Conservation (phyloP, 2,888 invertebrate species). For the Hyppa rectilinea region DNA sequence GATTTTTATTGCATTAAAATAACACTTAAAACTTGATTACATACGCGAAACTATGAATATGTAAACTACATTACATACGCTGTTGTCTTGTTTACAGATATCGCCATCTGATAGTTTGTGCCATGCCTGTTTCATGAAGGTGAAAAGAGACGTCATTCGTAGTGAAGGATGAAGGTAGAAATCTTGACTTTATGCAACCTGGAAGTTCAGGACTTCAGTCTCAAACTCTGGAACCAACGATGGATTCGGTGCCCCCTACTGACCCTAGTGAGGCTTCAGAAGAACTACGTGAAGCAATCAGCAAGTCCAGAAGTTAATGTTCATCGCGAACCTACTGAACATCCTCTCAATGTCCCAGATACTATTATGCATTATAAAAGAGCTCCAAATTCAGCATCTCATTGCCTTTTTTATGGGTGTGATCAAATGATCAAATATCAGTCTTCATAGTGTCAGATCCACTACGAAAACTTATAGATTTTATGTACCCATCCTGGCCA, state of each 20-base stretch:
- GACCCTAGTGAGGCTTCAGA: not conserved
- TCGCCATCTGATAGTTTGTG: slow-evolving; percentile 3
- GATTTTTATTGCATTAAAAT: no score
- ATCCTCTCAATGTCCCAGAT: not conserved
- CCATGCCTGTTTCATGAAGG: slow-evolving; percentile 11
- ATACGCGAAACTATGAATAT: no score
- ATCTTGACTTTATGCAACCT: slow-evolving; percentile 2
- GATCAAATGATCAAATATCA: not conserved
- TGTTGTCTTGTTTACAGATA: slow-evolving; percentile 1
- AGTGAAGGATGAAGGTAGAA: not conserved
- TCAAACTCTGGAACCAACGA: slow-evolving; percentile 2
- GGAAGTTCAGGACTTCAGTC: slow-evolving; percentile 10
- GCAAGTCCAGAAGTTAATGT: slow-evolving; percentile 11
- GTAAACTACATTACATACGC: no score
- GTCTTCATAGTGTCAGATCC: slow-evolving; percentile 7
- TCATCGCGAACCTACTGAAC: slow-evolving; percentile 5
- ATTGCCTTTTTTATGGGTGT: slow-evolving; percentile 19
- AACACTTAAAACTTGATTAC: slow-evolving; percentile 6
- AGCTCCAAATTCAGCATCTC: slow-evolving; percentile 9
- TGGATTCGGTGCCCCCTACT: not conserved
- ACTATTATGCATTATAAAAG: slow-evolving; percentile 14
- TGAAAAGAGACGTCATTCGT: slow-evolving; percentile 2
- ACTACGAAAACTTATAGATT: slow-evolving; percentile 4
- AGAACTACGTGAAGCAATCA: not conserved
- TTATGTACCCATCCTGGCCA: slow-evolving; percentile 10